phyloP scores from a whole-genome alignment of 2,797 vertebrate genomes.

The Pelochelys cantorii region DNA sequence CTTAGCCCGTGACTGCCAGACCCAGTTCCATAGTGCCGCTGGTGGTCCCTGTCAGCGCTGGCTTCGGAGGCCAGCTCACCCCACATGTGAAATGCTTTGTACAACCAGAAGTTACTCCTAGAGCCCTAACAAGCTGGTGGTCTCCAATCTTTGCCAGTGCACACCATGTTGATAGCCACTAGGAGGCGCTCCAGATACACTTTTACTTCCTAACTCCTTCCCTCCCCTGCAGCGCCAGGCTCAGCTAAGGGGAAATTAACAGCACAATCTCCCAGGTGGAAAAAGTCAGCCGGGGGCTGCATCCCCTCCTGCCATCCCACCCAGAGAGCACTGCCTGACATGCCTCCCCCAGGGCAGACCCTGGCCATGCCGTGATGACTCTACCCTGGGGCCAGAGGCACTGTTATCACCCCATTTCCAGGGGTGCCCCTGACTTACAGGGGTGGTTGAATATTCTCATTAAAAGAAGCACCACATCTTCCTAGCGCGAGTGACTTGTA shows the following conservation, averaged over 20 bases:
- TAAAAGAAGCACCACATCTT: background rate
- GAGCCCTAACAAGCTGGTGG: background rate
- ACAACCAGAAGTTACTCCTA: background rate
- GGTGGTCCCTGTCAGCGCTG: background rate
- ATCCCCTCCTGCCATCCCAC: background rate
- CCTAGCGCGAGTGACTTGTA: background rate
- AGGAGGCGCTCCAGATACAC: background rate
- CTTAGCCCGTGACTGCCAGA: background rate
- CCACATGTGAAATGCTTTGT: background rate
- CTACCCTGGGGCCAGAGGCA: background rate
- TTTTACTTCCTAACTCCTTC: background rate
- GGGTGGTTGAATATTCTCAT: background rate
- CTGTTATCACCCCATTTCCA: background rate
- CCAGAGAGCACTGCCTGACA: too few relatives aligned
- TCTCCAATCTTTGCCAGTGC: background rate
- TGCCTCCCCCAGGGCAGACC: background rate
- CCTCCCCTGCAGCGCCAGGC: background rate
- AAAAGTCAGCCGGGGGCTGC: background rate
- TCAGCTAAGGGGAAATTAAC: background rate
- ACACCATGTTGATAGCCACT: background rate
- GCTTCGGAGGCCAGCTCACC: background rate
- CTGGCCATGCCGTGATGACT: background rate
- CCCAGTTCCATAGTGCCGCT: background rate
- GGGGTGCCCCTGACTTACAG: background rate
- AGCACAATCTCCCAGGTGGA: background rate